Evolutionary conservation across 1,140 invertebrate species (phyloP).

Genomic region (Drosophila parvula): DNA sequence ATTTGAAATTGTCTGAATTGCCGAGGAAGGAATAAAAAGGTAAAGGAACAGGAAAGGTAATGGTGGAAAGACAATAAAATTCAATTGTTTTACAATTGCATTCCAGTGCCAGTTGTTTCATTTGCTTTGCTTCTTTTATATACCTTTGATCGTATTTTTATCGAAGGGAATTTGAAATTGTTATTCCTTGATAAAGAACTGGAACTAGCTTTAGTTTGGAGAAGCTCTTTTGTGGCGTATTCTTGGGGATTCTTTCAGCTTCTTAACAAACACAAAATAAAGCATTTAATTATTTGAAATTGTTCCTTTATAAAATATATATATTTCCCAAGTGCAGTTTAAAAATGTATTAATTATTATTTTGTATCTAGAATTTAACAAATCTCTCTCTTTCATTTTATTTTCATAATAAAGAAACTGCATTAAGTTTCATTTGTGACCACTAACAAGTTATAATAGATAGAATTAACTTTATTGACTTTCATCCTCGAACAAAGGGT

Average conservation of each 20-base stretch:
- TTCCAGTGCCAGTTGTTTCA: slow-evolving; percentile 13
- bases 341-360: no score
- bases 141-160: not conserved
- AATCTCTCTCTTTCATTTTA: not conserved
- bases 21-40: not conserved
- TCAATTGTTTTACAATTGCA: slow-evolving; percentile 36
- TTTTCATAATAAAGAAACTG: not conserved
- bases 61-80: slow-evolving; percentile 17
- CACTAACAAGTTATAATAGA: not conserved
- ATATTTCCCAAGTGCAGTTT: no score
- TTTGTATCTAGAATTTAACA: no score
- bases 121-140: not conserved
- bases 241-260: not conserved
- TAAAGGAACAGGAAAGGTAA: slow-evolving; percentile 3
- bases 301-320: no score
- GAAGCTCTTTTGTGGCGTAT: not conserved
- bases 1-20: slow-evolving; percentile 26
- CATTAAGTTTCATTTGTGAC: no score
- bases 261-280: no score
- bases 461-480: not conserved
- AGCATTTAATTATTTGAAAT: not conserved
- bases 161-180: not conserved
- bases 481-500: not conserved
- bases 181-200: not conserved
- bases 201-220: not conserved